Evolutionary conservation across 2,113 vertebrate species (phyloP).

Genomic region (Syngnathus scovelli): DNA sequence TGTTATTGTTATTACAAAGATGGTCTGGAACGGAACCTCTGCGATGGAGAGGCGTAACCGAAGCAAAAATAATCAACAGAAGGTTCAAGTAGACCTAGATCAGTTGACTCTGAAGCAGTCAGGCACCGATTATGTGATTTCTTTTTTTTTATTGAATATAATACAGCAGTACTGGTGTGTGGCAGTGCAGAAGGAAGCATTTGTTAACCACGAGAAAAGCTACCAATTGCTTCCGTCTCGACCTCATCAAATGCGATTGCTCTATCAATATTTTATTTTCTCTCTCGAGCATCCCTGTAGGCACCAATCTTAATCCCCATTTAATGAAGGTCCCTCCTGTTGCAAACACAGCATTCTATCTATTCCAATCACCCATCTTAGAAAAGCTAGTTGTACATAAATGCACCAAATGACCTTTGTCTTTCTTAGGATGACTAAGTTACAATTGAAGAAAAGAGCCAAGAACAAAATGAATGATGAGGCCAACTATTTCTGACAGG

Average conservation of each 20-base stretch:
- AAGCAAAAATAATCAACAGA: not conserved
- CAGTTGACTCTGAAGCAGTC: too few relatives aligned
- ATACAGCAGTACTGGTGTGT: constrained; percentile 28
- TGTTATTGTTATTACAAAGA: too few relatives aligned
- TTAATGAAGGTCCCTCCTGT: constrained; percentile 49
- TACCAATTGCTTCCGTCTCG: not conserved
- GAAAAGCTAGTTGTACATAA: constrained; percentile 6
- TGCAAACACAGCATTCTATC: constrained; percentile 43
- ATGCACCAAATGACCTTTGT: constrained; percentile 26
- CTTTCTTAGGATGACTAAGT: not conserved
- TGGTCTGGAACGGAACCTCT: too few relatives aligned
- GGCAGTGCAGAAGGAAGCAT: constrained; percentile 30
- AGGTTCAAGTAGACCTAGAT: too few relatives aligned
- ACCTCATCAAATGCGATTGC: constrained; percentile 17
- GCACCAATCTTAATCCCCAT: constrained; percentile 36
- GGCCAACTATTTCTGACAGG: constrained; percentile 2
- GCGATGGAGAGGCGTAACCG: not conserved
- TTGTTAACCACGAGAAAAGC: constrained; percentile 38
- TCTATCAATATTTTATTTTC: constrained; percentile 21
- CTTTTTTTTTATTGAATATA: not conserved
- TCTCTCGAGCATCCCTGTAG: constrained; percentile 28
- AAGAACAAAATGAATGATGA: not conserved
- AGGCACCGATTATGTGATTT: not conserved
- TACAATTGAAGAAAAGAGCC: not conserved
- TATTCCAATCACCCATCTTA: constrained; percentile 19